Evolutionary conservation across 1,140 invertebrate genomes (phyloP).

Genomic region (Drosophila arizonae): DNA sequence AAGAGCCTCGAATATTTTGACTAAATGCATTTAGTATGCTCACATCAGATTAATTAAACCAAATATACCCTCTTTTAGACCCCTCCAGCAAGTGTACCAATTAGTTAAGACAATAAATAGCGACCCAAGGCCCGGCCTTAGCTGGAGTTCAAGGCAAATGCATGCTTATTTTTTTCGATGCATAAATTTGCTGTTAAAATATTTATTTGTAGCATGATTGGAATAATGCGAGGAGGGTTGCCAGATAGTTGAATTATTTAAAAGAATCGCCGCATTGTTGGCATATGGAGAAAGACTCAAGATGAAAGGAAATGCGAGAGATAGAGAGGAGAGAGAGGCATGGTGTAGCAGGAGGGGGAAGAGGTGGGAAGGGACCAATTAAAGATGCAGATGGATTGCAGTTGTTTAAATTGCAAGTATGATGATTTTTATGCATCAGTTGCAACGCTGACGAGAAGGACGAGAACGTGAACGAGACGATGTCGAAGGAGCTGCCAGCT

Average conservation of each 20-base stretch:
- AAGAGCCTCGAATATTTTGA: too few relatives aligned
- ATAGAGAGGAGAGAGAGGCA: not conserved
- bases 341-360: not conserved
- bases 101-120: too few relatives aligned
- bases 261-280: not conserved
- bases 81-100: too few relatives aligned
- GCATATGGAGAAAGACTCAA: not conserved
- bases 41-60: too few relatives aligned
- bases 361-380: slow-evolving; percentile 52
- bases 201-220: too few relatives aligned
- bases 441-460: slow-evolving; percentile 27
- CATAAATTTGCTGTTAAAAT: too few relatives aligned
- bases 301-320: not conserved
- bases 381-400: slow-evolving; percentile 79
- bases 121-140: too few relatives aligned
- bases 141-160: too few relatives aligned
- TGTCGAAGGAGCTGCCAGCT: not conserved
- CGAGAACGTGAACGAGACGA: slow-evolving; percentile 10
- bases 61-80: too few relatives aligned
- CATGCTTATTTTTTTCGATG: too few relatives aligned
- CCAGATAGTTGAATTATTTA: not conserved
- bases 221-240: too few relatives aligned
- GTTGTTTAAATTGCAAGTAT: slow-evolving; percentile 78
- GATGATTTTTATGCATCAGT: slow-evolving; percentile 78
- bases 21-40: too few relatives aligned